Conservation (phyloP, 2,113 vertebrate species). For the Sylvietta virens region DNA sequence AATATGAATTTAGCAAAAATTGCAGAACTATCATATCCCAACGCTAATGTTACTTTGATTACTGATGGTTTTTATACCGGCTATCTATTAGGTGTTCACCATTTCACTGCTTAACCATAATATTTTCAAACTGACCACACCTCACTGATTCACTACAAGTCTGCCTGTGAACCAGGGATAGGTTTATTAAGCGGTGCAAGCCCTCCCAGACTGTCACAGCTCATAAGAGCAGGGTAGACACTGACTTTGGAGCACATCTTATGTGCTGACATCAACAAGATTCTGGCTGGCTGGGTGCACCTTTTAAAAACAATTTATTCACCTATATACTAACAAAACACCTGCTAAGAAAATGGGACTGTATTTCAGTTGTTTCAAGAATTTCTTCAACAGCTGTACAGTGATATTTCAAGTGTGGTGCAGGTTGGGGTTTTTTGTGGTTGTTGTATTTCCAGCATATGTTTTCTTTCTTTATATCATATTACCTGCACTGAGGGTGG, state of each 20-base stretch:
- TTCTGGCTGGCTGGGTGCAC: background rate
- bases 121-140: background rate
- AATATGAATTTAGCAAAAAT: conserved; percentile 46
- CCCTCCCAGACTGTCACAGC: background rate
- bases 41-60: conserved; percentile 33
- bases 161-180: background rate
- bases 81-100: conserved; percentile 45
- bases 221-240: background rate
- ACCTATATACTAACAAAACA: conserved; percentile 27
- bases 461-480: background rate
- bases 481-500: background rate
- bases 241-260: background rate
- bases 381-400: background rate
- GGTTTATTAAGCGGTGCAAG: background rate
- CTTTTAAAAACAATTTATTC: background rate
- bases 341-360: background rate
- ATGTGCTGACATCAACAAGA: background rate
- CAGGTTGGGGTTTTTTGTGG: background rate
- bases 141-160: conserved; percentile 40
- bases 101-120: background rate
- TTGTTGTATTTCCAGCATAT: background rate
- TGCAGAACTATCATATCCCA: conserved; percentile 24
- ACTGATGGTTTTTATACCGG: conserved; percentile 73
- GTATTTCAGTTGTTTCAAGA: background rate
- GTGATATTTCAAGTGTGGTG: background rate